phyloP scores from a whole-genome alignment of 2,113 vertebrate genomes.

The Leuciscus idus region DNA sequence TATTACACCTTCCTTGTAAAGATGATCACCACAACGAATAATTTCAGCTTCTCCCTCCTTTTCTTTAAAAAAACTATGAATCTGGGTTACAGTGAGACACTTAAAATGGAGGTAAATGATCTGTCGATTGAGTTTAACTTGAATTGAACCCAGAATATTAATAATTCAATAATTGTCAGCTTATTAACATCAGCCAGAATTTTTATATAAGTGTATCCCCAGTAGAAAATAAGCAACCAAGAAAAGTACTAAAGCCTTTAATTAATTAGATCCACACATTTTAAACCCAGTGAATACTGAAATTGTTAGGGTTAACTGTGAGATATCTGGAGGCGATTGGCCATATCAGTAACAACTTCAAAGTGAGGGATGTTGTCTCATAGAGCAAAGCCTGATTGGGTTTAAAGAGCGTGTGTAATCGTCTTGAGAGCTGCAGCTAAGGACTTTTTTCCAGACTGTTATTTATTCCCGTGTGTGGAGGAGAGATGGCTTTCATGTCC shows the following conservation, averaged over 20 bases:
- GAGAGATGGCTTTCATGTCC: conserved; percentile 38
- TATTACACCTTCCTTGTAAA: not conserved
- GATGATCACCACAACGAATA: not conserved
- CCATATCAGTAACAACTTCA: conserved; percentile 15
- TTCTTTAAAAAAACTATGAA: not conserved
- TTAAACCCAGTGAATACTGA: not conserved
- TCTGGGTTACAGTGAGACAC: not conserved
- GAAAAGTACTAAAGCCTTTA: not conserved
- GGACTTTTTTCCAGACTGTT: conserved; percentile 6
- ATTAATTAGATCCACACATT: not conserved
- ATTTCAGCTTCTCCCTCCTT: not conserved
- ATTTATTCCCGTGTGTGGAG: conserved; percentile 21
- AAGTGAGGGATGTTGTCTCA: conserved; percentile 26
- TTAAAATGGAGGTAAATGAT: not conserved
- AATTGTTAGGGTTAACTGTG: not conserved
- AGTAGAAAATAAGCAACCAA: not conserved
- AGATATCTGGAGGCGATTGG: conserved; percentile 13
- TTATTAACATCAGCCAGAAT: not conserved
- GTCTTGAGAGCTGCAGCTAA: conserved; percentile 25
- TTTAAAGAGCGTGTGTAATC: conserved; percentile 32
- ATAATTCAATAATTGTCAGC: not conserved
- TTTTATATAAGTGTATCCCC: not conserved
- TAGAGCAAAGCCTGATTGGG: conserved; percentile 33
- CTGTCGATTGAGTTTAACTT: not conserved
- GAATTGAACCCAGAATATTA: no score